These are phyloP conservation scores for Nibea coibor DNA, from an alignment of 2,113 vertebrate genomes.

Conservation along the genomic window DNA sequence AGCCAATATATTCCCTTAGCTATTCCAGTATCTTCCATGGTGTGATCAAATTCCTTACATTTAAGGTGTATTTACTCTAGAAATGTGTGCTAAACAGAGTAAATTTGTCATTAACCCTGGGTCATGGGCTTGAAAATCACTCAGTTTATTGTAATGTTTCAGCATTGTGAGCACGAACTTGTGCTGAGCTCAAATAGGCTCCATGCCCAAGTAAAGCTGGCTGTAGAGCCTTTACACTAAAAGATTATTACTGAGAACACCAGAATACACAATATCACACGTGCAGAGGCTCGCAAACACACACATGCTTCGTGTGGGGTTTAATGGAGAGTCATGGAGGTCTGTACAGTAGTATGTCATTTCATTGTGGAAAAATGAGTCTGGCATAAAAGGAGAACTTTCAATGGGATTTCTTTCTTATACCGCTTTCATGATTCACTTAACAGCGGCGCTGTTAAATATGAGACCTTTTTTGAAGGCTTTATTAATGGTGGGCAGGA, in stretches of 20 bases:
- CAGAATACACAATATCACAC: constrained; percentile 45
- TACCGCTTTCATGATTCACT: constrained; percentile 74
- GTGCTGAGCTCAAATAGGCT: constrained; percentile 38
- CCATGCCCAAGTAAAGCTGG: constrained; percentile 38
- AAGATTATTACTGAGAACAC: constrained; percentile 29
- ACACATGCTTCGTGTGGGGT: constrained; percentile 64
- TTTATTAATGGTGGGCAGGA: constrained; percentile 69
- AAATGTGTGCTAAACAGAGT: constrained; percentile 38
- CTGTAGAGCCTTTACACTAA: constrained; percentile 46
- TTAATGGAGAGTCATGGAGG: constrained; percentile 66
- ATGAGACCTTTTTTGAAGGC: constrained; percentile 68
- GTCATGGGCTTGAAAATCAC: constrained; percentile 40
- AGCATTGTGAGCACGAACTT: constrained; percentile 11
- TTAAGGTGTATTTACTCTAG: neutral
- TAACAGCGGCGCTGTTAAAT: constrained; percentile 72
- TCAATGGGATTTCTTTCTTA: constrained; percentile 68
- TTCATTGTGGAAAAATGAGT: constrained; percentile 74
- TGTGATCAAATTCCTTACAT: neutral
- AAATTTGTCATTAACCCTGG: constrained; percentile 52
- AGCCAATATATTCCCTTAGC: neutral
- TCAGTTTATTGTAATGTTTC: constrained; percentile 33
- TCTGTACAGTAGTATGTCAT: constrained; percentile 75
- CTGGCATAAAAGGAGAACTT: constrained; percentile 73
- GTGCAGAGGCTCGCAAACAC: constrained; percentile 13
- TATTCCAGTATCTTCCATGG: neutral